Base-by-base conservation (phyloP, 2,113 vertebrate species). In the Heterotis niloticus region DNA sequence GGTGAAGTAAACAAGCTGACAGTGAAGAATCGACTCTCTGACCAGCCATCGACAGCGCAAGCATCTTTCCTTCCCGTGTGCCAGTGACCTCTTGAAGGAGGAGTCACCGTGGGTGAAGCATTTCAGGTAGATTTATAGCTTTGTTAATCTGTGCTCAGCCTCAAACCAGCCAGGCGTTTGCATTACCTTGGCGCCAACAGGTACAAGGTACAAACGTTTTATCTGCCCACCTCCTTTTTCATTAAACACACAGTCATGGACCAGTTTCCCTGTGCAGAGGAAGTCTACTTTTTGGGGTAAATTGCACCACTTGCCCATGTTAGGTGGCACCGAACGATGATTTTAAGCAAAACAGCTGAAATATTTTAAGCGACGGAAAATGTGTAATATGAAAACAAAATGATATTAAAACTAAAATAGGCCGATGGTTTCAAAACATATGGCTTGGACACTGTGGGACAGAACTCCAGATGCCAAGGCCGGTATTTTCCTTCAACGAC, bases 41-140 rank as follows among this genome's bases (percentile, higher is more conserved):
- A 81, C 64, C 85, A 86, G 85, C 84, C 80, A 26, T 64, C 80
- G 54, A 85, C 65, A 0, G 20, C 5, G 64, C 79, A 79, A 29
- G 26, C 90, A 85, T 81, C 83, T 90, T 91, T 82, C 78, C 83
- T 89, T 89, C 89, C 87, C 81, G 13, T 78, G 75, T 26, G 18
- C 73, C 75, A 86, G 92, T 94, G 92, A 94, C 90, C 89, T 91
- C 92, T 94, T 92, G 85, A 86, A 91, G 85, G 92, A 91, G 44
- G 90, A 90, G 90, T 89, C 88, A 83, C 84, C 88, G 89, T 85
- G 74, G 83, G 81, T 78, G 89, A 93, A 91, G 92, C 93, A 93
- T 93, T 90, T 91, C 92, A 95, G 94, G 93, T 95, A 91, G 91
- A 94, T 94, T 93, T 93, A 93, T 83, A 92, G 88, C 85, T 87